Evolutionary conservation across 2,797 vertebrate genomes (phyloP), one percentile per base, ranked within the genome.

Genomic region (Sylvia borin): DNA sequence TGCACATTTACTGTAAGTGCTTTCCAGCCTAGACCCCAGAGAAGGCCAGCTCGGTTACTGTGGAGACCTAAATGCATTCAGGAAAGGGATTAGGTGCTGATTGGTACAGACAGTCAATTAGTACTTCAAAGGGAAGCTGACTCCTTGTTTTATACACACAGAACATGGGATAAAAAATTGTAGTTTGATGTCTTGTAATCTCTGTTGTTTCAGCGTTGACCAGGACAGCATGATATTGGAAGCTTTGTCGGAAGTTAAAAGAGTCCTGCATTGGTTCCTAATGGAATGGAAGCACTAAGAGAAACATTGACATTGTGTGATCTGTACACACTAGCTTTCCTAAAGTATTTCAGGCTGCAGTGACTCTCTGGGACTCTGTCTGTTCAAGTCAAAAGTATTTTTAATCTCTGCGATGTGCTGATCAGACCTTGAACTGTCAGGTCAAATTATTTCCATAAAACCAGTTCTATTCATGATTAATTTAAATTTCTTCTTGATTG

Each of bases 91-190:
- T 98, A 98, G 91, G 76, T 94, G 88, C 89, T 98, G 98, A 98
- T 97, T 97, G 96, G 97, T 97, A 97, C 95, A 85, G 97, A 98
- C 97, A 98, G 97, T 98, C 97, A 98, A 98, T 98, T 98, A 98
- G 93, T 96, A 97, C 96, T 98, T 98, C 97, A 98, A 98, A 98
- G 96, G 51, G 78, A 96, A 97, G 85, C 93, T 97, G 96, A 95
- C 94, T 97, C 88, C 76, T 95, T 97, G 95, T 97, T 98, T 97
- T 97, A 97, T 93, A 97, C 90, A 97, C 93, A 97, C 60, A 96
- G 85, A 97, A 97, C 94, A 96, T 67, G 90, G 95, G 94, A 97
- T 97, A 97, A 97, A 98, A 97, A 97, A 94, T 64, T 93, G 90
- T 72, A 93, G 96, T 97, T 94, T 97, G 94, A 97, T 96, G 95